Percentiles rank a stretch among this genome's conserved stretches.
Evolutionary conservation across 1,140 invertebrate genomes (phyloP).

Genomic region (Drosophila tristis): DNA sequence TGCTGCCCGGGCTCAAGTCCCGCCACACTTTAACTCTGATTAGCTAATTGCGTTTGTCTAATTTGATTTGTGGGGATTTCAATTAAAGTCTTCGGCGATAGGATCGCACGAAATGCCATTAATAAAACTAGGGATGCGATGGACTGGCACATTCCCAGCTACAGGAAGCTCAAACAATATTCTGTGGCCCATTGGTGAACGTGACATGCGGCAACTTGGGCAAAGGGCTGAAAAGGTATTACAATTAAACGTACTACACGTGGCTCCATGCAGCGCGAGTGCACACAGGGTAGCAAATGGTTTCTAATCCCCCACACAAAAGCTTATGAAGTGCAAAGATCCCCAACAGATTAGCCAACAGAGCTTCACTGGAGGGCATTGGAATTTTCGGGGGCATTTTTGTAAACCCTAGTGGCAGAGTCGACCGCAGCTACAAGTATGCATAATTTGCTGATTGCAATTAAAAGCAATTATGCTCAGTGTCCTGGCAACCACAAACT

Average conservation of each 20-base stretch:
- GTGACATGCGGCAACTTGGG: neutral
- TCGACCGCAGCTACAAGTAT: slow-evolving; percentile 59
- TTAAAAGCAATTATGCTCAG: slow-evolving; percentile 80
- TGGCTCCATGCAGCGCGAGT: too few species aligned
- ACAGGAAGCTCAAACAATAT: too few species aligned
- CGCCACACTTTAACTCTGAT: slow-evolving; percentile 55
- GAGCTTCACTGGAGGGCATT: neutral
- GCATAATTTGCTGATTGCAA: slow-evolving; percentile 79
- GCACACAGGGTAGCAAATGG: too few species aligned
- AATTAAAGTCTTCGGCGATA: slow-evolving; percentile 55
- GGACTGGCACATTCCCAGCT: too few species aligned
- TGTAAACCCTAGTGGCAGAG: neutral
- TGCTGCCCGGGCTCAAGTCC: slow-evolving; percentile 33
- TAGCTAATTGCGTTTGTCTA: slow-evolving; percentile 59
- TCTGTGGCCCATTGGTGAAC: neutral
- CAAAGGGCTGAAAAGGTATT: too few species aligned
- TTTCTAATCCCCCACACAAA: too few species aligned
- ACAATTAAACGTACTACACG: too few species aligned
- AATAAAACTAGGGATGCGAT: too few species aligned
- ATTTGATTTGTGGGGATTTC: slow-evolving; percentile 58
- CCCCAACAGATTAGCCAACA: too few species aligned
- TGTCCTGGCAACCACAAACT: slow-evolving; percentile 76
- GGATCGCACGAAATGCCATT: slow-evolving; percentile 14
- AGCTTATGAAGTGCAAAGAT: too few species aligned
- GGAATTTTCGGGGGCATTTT: slow-evolving; percentile 3